Evolutionary conservation across 1,140 invertebrate genomes (phyloP), one percentile per base, ranked within the genome.

Genomic region (Diorhabda carinulata): DNA sequence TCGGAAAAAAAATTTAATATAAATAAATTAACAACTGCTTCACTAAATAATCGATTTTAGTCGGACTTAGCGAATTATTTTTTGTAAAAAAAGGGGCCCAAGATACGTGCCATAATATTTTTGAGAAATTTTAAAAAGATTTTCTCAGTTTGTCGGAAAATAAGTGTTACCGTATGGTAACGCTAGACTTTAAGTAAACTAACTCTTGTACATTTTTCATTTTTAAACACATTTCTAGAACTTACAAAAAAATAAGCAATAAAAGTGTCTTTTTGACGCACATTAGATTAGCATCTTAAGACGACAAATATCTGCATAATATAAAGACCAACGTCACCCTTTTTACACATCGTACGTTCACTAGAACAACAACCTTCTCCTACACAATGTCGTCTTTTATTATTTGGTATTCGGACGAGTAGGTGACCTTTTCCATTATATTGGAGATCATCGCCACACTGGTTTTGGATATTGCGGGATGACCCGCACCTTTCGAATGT

Each of bases 321-420:
- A 25, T 25, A 73, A 56, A 71, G 59, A n/a, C 70, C 66, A 57
- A 73, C 9, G 57, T 71, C 68, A 57, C 25, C 25, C 25, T 25
- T 25, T 25, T 25, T 25, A 25, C 25, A 25, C 25, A 25, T 25
- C 1, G 25, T 70, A 73, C 67, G 71, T 73, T 45, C 4, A n/a
- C 43, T 66, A 73, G 66, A 68, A 59, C 72, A 73, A 8, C n/a
- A 40, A 64, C 71, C 72, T 8, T 10, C 6, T 44, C 52, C 70
- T 66, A 63, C 71, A 43, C 25, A 25, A 25, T 25, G 1, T 25
- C 25, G 25, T 25, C 25, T 25, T 25, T 25, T 25, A 25, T 25
- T 71, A 52, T 73, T 67, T 44, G 70, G 72, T 43, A 71, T 67
- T 10, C 60, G 61, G 25, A 25, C 25, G 25, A 58, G 61, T 7